Conservation (phyloP, 1,140 invertebrate species). For the Euglossa dilemma region DNA sequence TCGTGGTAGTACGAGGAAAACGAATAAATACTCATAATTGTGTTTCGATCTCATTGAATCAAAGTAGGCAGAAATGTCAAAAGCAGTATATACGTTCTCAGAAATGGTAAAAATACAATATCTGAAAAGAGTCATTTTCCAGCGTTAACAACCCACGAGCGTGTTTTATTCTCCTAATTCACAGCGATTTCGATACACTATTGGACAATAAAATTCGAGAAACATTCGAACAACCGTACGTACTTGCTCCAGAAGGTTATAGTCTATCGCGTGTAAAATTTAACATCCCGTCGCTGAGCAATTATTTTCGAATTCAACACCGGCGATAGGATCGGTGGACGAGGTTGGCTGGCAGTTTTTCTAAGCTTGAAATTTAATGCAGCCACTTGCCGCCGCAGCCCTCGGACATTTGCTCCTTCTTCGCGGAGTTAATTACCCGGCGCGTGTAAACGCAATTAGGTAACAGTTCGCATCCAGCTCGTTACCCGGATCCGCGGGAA, state of each 20-base stretch:
- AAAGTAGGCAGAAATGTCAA: no score
- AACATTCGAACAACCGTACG: slow-evolving; percentile 13
- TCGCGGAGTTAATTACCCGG: slow-evolving; percentile 59
- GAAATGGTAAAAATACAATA: no score
- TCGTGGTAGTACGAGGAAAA: no score
- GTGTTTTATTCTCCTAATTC: not conserved
- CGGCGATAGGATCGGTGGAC: slow-evolving; percentile 12
- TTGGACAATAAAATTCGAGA: slow-evolving; percentile 9
- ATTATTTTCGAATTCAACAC: slow-evolving; percentile 30
- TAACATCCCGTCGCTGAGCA: slow-evolving; percentile 5
- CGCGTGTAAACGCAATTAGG: slow-evolving; percentile 56
- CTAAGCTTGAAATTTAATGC: slow-evolving; percentile 50
- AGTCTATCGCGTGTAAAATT: slow-evolving; percentile 14
- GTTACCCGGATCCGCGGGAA: slow-evolving; percentile 53
- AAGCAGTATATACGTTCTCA: no score
- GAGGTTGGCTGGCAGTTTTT: slow-evolving; percentile 10
- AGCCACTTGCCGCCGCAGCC: not conserved
- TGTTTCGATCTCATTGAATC: no score
- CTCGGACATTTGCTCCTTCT: slow-evolving; percentile 14
- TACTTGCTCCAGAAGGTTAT: not conserved
- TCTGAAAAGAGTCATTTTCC: no score
- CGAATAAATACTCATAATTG: no score
- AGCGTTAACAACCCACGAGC: not conserved
- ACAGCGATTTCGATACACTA: not conserved
- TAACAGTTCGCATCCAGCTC: slow-evolving; percentile 54